Conservation (phyloP, 2,113 vertebrate species). For the Okapia johnstoni region DNA sequence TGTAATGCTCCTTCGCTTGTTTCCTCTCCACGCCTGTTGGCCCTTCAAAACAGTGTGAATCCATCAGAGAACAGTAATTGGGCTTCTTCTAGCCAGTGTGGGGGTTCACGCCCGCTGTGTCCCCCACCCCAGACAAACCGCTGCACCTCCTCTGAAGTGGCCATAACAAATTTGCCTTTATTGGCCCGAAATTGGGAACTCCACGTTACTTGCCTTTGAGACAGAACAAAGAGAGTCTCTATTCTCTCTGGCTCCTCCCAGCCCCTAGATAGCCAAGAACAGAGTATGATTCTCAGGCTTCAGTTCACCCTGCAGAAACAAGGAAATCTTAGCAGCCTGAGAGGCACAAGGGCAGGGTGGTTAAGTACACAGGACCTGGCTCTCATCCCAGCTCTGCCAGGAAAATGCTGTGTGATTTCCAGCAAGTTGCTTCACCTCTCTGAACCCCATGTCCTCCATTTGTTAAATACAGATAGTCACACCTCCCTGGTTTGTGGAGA, state of each 20-base stretch:
- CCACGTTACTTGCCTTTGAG: background rate
- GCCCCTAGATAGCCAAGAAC: background rate
- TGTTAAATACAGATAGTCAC: background rate
- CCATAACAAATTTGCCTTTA: constrained; percentile 51
- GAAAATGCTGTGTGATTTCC: background rate
- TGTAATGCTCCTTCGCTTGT: background rate
- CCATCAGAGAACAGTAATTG: background rate
- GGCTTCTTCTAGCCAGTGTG: background rate
- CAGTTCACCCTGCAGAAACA: background rate
- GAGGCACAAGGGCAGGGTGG: background rate
- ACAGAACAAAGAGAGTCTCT: constrained; percentile 46
- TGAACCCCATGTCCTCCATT: background rate
- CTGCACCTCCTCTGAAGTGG: background rate
- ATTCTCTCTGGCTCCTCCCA: constrained; percentile 29
- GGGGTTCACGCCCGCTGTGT: background rate
- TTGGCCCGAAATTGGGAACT: background rate
- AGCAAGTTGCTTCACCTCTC: background rate
- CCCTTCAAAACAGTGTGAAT: constrained; percentile 5
- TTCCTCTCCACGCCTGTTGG: background rate
- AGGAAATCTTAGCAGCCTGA: background rate
- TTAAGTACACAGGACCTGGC: background rate
- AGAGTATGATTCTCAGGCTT: background rate
- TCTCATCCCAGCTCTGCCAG: background rate
- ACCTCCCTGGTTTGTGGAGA: background rate
- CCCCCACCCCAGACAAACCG: background rate